Evolutionary conservation across 2,888 invertebrate species (phyloP).

Genomic region (Megastigmus dorsalis): DNA sequence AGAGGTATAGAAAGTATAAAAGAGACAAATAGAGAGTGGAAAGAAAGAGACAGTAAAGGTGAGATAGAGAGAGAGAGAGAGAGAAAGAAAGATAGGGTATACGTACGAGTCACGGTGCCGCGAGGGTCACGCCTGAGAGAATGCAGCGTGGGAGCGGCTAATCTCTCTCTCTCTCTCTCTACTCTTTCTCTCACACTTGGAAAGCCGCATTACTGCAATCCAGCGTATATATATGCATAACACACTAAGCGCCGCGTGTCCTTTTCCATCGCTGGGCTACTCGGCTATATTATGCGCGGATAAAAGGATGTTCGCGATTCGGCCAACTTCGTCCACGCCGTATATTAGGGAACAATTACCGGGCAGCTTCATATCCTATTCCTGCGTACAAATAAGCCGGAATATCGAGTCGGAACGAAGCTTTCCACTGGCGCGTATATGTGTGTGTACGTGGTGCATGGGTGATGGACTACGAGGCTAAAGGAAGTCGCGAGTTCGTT

Average conservation of each 20-base stretch:
- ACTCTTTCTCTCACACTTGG: not conserved
- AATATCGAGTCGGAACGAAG: too few species aligned
- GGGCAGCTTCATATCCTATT: too few species aligned
- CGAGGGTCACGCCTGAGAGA: constrained; percentile 70
- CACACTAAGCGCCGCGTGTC: not conserved
- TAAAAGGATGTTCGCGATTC: too few species aligned
- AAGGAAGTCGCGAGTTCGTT: not conserved
- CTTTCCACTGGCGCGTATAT: not conserved
- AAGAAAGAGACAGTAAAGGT: constrained; percentile 20
- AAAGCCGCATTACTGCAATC: too few species aligned
- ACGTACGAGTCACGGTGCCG: too few species aligned
- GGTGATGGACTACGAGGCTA: too few species aligned
- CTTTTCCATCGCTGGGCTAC: not conserved
- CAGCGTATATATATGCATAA: not conserved
- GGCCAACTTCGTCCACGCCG: too few species aligned
- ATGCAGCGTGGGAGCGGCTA: constrained; percentile 72
- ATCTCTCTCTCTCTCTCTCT: constrained; percentile 19
- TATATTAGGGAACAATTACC: too few species aligned
- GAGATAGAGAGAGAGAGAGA: constrained; percentile 18
- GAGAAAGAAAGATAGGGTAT: not conserved
- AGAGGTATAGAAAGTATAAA: constrained; percentile 22
- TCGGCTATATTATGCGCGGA: too few species aligned
- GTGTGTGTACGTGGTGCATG: not conserved
- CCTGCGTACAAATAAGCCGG: too few species aligned
- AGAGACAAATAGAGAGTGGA: constrained; percentile 31